phyloP scores from a whole-genome alignment of 2,113 vertebrate species.

The Alethe castanea region DNA sequence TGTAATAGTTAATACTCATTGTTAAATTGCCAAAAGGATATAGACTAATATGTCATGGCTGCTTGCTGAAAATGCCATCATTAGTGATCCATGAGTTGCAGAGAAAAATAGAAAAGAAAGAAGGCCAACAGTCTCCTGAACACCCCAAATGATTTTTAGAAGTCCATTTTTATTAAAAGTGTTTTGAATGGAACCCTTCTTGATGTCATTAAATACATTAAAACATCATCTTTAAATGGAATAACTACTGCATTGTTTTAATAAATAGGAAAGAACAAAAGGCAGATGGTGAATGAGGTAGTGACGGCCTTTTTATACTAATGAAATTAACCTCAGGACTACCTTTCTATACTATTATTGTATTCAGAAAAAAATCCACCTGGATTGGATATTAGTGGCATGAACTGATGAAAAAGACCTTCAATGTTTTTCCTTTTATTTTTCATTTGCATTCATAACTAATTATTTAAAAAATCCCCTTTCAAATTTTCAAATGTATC shows the following conservation, averaged over 20 bases:
- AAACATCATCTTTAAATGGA: not conserved
- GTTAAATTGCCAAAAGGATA: slow-evolving; percentile 72
- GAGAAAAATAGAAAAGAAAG: not conserved
- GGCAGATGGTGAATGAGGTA: not conserved
- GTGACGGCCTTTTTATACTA: not conserved
- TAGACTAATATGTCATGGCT: slow-evolving; percentile 67
- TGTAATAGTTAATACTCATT: slow-evolving; percentile 59
- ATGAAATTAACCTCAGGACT: not conserved
- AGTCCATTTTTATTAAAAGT: not conserved
- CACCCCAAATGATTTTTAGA: not conserved
- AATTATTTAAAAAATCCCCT: not conserved
- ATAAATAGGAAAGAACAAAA: not conserved
- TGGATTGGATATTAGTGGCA: not conserved
- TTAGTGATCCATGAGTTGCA: slow-evolving; percentile 70
- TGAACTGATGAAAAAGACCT: not conserved
- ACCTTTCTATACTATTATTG: not conserved
- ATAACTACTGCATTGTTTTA: not conserved
- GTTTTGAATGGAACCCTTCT: not conserved
- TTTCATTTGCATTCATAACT: not conserved
- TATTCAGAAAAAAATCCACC: not conserved
- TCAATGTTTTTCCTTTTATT: not conserved
- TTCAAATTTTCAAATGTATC: not conserved
- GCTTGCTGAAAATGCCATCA: slow-evolving; percentile 77
- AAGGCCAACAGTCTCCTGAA: not conserved
- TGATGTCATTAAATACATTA: not conserved